Evolutionary conservation across 2,113 vertebrate species (phyloP).

Genomic region (Panurus biarmicus): DNA sequence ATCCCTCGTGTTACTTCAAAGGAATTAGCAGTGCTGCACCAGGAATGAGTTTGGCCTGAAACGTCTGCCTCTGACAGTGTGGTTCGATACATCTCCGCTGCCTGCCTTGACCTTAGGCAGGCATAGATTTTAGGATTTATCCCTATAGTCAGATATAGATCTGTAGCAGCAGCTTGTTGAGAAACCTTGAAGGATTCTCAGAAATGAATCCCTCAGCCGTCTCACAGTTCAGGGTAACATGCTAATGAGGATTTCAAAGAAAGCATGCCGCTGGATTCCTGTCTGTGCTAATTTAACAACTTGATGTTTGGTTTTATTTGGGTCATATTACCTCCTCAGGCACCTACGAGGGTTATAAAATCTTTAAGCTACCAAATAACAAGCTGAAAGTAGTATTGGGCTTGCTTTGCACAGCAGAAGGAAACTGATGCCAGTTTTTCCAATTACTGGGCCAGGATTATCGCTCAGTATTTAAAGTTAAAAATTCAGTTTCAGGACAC

Average conservation of each 20-base stretch:
- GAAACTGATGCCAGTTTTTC: conserved; percentile 23
- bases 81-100: conserved; percentile 60
- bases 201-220: conserved; percentile 43
- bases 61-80: conserved; percentile 34
- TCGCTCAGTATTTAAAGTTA: background rate
- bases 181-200: conserved; percentile 59
- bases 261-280: conserved; percentile 26
- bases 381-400: background rate
- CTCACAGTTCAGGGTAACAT: background rate
- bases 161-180: conserved; percentile 39
- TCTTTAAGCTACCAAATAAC: background rate
- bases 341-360: background rate
- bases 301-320: background rate
- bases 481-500: background rate
- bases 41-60: conserved; percentile 39
- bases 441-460: background rate
- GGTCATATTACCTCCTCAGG: background rate
- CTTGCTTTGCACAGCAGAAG: background rate
- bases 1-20: conserved; percentile 52
- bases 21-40: conserved; percentile 32
- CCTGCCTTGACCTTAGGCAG: conserved; percentile 63
- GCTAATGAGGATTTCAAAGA: conserved; percentile 39
- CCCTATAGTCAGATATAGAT: conserved; percentile 61
- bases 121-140: conserved; percentile 67
- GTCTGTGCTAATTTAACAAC: conserved; percentile 16